A percentile compares a stretch with the other conserved stretches of the same genome.
Evolutionary conservation across 64 coral and sea anemone genomes (phyloP).

Genomic region (Actinia equina): DNA sequence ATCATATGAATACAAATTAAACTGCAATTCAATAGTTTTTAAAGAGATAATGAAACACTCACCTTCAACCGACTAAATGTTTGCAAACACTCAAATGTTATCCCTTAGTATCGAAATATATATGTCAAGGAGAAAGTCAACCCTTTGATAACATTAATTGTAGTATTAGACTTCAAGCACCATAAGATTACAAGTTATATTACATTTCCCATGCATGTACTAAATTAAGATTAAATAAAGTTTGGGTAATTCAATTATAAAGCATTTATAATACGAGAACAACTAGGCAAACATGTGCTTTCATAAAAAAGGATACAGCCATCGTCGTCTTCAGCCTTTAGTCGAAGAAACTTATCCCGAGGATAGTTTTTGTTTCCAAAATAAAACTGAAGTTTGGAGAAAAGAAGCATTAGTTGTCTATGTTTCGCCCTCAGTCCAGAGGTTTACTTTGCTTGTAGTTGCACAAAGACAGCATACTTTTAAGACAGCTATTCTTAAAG

Average conservation of each 20-base stretch:
- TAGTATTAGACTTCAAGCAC: too few species aligned
- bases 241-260: too few species aligned
- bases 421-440: too few species aligned
- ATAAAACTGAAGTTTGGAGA: conserved; percentile 67
- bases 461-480: neutral
- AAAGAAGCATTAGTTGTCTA: neutral
- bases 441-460: neutral
- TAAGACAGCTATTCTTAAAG: neutral
- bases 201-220: too few species aligned
- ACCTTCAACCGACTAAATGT: conserved; percentile 94
- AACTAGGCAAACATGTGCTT: neutral
- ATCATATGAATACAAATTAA: too few species aligned
- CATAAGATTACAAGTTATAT: too few species aligned
- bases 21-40: too few species aligned
- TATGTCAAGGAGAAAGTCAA: neutral
- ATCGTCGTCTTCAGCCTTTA: conserved; percentile 80
- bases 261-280: neutral
- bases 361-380: conserved; percentile 99
- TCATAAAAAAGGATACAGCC: conserved; percentile 78
- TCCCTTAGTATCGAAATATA: conserved; percentile 36
- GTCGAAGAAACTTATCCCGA: conserved; percentile 80
- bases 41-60: neutral
- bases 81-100: conserved; percentile 73
- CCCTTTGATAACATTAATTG: too few species aligned
- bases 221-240: too few species aligned